Base-by-base conservation (phyloP, 2,113 vertebrate species). In the Brachionichthys hirsutus region DNA sequence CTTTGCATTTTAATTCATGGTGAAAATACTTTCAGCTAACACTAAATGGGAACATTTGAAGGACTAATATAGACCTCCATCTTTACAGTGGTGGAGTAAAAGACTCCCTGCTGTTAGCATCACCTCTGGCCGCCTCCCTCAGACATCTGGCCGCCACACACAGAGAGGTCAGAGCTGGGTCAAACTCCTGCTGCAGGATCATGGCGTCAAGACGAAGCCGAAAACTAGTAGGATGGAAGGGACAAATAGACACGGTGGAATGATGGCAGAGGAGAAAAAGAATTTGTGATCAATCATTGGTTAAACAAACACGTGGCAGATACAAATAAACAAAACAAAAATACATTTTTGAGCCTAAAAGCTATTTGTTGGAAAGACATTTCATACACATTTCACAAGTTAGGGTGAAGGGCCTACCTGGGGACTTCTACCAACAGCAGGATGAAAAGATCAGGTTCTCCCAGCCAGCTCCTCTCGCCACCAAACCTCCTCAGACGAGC, bases 121-220 rank as follows among this genome's bases (percentile, higher is more conserved):
- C 85, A 93, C 92, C 92, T 90, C 90, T 78, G 54, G 92, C 91
- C 12, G 92, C 92, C 78, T 90, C 87, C 76, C 86, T 85, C 74
- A 93, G 87, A 84, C 89, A 91, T 88, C 90, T 89, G 88, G 92
- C 92, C 62, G 89, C 91, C 85, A 87, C 87, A 86, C 92, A 92
- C 85, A 91, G 80, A 83, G 92, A 92, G 84, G 89, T 89, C 86
- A 93, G 76, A 12, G 87, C 86, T 0, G 89, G 90, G 85, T 93
- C 90, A 78, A 93, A 93, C 92, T 93, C 92, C 82, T 93, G 89
- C 72, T 90, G 90, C 44, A 93, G 85, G 73, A 93, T 93, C 90
- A 93, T 91, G 63, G 87, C 88, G 53, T 93, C 91, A 74, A 93
- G 87, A 59, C 87, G 89, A 54, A 92, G 83, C 16, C 90, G 87